Conservation (phyloP, 2,797 vertebrate genomes). For the Sphenodon punctatus region DNA sequence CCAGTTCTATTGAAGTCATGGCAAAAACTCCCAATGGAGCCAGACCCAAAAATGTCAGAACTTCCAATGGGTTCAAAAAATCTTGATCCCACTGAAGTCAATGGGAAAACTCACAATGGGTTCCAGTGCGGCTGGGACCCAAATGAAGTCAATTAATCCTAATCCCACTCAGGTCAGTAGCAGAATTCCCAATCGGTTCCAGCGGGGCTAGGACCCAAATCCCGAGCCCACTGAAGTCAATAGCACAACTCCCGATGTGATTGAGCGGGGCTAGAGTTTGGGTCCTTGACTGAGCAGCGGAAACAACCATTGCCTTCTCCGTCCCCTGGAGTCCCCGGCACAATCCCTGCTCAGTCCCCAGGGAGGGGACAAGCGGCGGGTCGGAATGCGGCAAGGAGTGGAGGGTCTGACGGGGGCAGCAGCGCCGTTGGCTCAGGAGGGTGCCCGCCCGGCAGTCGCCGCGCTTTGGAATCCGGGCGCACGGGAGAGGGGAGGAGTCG, state of each 20-base stretch:
- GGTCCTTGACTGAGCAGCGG: background rate
- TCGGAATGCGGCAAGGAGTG: background rate
- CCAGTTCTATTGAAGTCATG: too few relatives aligned
- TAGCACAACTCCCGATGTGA: too few relatives aligned
- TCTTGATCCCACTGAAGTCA: background rate
- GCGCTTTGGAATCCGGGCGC: conserved; percentile 37
- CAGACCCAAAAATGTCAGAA: too few relatives aligned
- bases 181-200: too few relatives aligned
- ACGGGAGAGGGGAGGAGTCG: background rate
- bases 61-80: too few relatives aligned
- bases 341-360: accelerated
- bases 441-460: background rate
- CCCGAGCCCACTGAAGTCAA: too few relatives aligned
- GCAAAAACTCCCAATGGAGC: too few relatives aligned
- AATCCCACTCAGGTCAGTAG: too few relatives aligned
- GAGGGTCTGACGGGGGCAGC: background rate
- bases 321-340: background rate
- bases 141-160: too few relatives aligned
- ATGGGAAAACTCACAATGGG: background rate
- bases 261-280: background rate
- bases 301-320: too few relatives aligned
- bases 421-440: background rate
- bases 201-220: too few relatives aligned
- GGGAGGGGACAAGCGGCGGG: too few relatives aligned
- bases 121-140: background rate